Base-by-base conservation (phyloP, 2,797 vertebrate genomes). In the Moxostoma hubbsi region DNA sequence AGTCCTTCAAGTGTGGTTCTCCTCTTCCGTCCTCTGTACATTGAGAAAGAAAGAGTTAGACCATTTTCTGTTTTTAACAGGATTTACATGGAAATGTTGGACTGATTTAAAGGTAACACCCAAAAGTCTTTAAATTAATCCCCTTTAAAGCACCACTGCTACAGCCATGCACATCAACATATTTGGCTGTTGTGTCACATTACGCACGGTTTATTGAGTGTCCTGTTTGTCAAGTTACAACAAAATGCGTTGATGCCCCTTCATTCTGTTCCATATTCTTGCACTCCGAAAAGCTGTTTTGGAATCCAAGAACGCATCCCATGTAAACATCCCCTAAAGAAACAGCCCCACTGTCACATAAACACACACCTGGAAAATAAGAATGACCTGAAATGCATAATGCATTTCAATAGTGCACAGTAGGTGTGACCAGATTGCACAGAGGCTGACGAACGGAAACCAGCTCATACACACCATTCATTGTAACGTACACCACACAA, bases 11-110 rank as follows among this genome's bases (percentile, higher is more conserved):
- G 16, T 53, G 45, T 62, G 63, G 8, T 64, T 69, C 73, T 12
- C 62, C 46, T n/a, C 74, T 77, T 74, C 74, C 64, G 66, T 62
- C 47, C 74, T 72, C 82, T 80, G 73, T 58, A 45, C 49, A 71
- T 5, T 61, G 12, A 58, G 51, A 69, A 67, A 62, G 7, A 57
- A 4, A 12, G 12, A n/a, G 67, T 70, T 71, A 45, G 9, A 15
- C 13, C 46, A 77, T 18, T 61, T 10, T 1, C 5, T 51, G 2
- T 16, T 68, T 24, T 12, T 9, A n/a, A 18, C 43, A 59, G 4
- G 6, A 13, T 9, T 9, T 8, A 75, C 51, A 57, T 9, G 59
- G 7, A 18, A 65, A 65, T 9, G 12, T 36, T 36, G 36, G 36
- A 36, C 36, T 24, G 24, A 5, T 53, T 53, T 5, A 53, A 24